A percentile compares a stretch with the other conserved stretches of the same genome.
Conservation (phyloP, 2,113 vertebrate species). For the Tiliqua scincoides region DNA sequence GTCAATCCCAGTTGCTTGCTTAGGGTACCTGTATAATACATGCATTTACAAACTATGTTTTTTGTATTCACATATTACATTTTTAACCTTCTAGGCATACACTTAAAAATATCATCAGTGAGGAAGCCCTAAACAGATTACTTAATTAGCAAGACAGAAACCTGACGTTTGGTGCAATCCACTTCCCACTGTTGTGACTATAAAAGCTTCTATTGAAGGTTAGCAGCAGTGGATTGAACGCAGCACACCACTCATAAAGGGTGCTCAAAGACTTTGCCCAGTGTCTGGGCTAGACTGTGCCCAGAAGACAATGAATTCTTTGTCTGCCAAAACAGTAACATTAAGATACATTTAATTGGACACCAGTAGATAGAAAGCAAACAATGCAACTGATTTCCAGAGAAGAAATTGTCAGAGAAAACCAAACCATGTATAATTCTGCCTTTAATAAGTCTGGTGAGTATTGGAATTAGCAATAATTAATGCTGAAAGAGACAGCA, state of each 20-base stretch:
- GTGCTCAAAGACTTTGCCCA: rapidly evolving
- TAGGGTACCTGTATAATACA: neutral
- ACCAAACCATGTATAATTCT: slow-evolving; percentile 53
- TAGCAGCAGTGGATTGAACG: neutral
- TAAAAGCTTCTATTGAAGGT: neutral
- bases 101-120: neutral
- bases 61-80: neutral
- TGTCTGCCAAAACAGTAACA: slow-evolving; percentile 19
- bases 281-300: neutral
- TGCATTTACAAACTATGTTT: neutral
- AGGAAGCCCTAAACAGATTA: neutral
- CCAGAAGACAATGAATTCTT: slow-evolving; percentile 30
- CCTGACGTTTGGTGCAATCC: neutral
- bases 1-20: neutral
- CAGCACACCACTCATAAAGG: neutral
- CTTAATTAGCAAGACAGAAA: neutral
- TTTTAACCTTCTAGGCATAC: neutral
- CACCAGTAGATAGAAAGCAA: slow-evolving; percentile 49
- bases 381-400: slow-evolving; percentile 45
- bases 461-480: slow-evolving; percentile 72
- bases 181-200: neutral
- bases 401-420: slow-evolving; percentile 54
- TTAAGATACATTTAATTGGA: slow-evolving; percentile 18
- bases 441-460: slow-evolving; percentile 54
- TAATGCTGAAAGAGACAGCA: slow-evolving; percentile 63